Evolutionary conservation across 2,797 vertebrate species (phyloP), one percentile per base, ranked within the genome.

Genomic region (Poecilia velifera): DNA sequence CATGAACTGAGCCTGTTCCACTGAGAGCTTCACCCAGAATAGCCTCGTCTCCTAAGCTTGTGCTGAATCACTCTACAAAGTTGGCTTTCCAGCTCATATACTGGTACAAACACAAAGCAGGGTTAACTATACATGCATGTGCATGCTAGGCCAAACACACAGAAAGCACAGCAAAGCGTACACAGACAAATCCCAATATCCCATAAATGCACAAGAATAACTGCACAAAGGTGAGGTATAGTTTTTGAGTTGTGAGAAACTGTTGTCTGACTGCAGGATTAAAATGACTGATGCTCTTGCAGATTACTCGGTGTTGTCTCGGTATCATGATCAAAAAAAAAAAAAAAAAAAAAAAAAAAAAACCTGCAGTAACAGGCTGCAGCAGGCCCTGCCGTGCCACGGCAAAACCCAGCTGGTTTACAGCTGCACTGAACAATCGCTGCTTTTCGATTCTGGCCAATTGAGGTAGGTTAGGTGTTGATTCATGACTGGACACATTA

Each of bases 271-370:
- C 71, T 71, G 10, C 79, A 73, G 87, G 86, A 91, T 93, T 93
- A 92, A 79, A 53, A 76, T 47, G 81, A 89, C 81, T 88, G 91
- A 94, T 87, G 88, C 85, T 86, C 84, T 78, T 73, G 87, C 80
- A 89, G 89, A 92, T 92, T 91, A 92, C 81, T 88, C 88, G 74
- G 83, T 73, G 16, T 83, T 84, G 86, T 85, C 73, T 53, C 7
- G 81, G 83, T 90, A 89, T 92, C 76, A 39, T 92, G 89, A 91
- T 74, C 2, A 2, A 16, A 78, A 51, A 22, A 49, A 18, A 31
- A 31, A 31, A 31, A 31, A 31, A 31, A 31, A 31, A 49, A 49
- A 51, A 49, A 41, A 7, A 22, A 51, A 51, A 31, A 31, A 39
- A 66, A 1, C 74, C 72, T 77, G 81, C 81, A 5, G 78, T 76